These are phyloP conservation scores for Agrochola macilenta DNA, from an alignment of 2,888 invertebrate genomes.

Conservation along the genomic window DNA sequence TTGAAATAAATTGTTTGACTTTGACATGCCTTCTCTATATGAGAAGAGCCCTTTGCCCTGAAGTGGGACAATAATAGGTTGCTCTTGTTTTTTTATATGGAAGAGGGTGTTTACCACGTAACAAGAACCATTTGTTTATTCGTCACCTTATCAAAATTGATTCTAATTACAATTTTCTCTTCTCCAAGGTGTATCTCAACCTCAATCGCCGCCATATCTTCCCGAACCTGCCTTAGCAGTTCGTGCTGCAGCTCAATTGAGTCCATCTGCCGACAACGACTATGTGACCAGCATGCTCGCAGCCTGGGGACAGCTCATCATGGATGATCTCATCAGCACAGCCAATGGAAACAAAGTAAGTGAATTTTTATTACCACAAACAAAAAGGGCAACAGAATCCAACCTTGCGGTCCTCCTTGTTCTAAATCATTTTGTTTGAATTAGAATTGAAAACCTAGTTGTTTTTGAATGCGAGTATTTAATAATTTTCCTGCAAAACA, in stretches of 20 bases:
- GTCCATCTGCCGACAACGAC: slow-evolving; percentile 91
- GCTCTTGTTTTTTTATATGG: background rate
- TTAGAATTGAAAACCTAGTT: slow-evolving; percentile 4
- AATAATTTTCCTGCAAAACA: slow-evolving; percentile 1
- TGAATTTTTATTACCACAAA: slow-evolving; percentile 14
- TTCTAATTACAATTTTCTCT: background rate
- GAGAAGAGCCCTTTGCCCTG: too few relatives aligned
- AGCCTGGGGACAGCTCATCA: slow-evolving; percentile 94
- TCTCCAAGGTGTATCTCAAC: slow-evolving; percentile 78
- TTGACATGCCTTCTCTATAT: too few relatives aligned
- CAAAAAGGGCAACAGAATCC: slow-evolving; percentile 33
- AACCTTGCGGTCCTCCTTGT: slow-evolving; percentile 52
- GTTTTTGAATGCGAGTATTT: slow-evolving; percentile 14
- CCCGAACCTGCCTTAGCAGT: slow-evolving; percentile 92
- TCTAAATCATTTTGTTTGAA: slow-evolving; percentile 4
- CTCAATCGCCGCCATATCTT: slow-evolving; percentile 89
- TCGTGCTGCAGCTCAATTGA: slow-evolving; percentile 89
- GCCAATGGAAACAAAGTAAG: slow-evolving; percentile 90
- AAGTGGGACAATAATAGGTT: too few relatives aligned
- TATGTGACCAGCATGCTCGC: slow-evolving; percentile 94
- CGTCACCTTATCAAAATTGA: background rate
- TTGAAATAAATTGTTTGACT: too few relatives aligned
- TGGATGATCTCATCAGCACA: slow-evolving; percentile 93
- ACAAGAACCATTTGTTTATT: background rate
- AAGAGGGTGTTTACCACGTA: background rate